Evolutionary conservation across 2,113 vertebrate species (phyloP), one percentile per base, ranked within the genome.

Genomic region (Lipotes vexillifer): DNA sequence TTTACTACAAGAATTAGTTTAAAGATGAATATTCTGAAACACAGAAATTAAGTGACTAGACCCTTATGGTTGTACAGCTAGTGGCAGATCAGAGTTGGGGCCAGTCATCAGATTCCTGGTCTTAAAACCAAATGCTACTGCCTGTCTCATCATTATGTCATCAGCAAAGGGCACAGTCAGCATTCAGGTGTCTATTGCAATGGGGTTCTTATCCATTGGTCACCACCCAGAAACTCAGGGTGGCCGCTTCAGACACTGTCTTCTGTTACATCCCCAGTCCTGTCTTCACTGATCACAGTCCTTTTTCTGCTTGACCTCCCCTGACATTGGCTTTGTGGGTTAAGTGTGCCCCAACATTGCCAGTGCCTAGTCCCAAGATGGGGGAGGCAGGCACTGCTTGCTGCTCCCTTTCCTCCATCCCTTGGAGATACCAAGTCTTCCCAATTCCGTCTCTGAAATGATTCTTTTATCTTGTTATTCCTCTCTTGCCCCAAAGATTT

Each of bases 361-460:
- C 6, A n/a, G 68, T 17, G 31, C 31, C n/a, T 3, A 0, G 1
- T 15, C 38, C 85, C 23, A 7, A 29, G 6, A 3, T 13, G 1
- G 25, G 20, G 25, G 18, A 71, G 41, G 29, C 63, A 83, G 2
- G 4, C 6, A 7, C 18, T 44, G 31, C 27, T 80, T 81, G 17
- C 44, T 87, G 25, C n/a, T 36, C 11, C 31, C 3, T 46, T 61
- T 41, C 29, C 18, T 1, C 25, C 11, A 44, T 9, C 36, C 33
- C 46, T 61, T 8, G 36, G 72, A 57, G 84, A 83, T 4, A n/a
- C 8, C 25, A 25, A 12, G 18, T 84, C 21, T 61, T 82, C 21
- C 49, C n/a, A 29, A 8, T 6, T 29, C 57, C 21, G 17, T 25
- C 17, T 75, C 75, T 80, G 68, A 66, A 71, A 61, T 13, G 10